Conservation (phyloP, 1,140 invertebrate species). For the Drosophila nigromelanica region DNA sequence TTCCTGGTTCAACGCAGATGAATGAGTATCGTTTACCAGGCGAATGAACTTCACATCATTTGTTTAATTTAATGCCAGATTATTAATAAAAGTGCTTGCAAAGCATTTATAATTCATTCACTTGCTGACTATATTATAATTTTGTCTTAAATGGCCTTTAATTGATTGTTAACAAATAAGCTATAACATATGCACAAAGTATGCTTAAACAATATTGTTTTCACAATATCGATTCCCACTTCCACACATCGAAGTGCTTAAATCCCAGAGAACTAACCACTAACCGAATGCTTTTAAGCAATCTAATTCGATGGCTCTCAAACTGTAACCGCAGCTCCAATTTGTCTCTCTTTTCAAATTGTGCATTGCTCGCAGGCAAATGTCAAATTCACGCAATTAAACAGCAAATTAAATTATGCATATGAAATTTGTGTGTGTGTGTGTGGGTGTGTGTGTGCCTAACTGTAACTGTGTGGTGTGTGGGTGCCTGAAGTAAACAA, state of each 20-base stretch:
- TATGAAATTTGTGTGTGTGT: constrained; percentile 53
- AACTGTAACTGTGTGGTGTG: neutral
- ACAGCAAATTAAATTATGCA: constrained; percentile 79
- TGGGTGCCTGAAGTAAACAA: constrained; percentile 61
- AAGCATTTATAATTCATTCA: too few species aligned
- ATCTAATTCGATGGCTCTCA: constrained; percentile 29
- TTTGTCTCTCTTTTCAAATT: constrained; percentile 24
- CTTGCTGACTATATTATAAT: too few species aligned
- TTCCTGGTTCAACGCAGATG: constrained; percentile 12
- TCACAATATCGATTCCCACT: too few species aligned
- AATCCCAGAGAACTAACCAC: neutral
- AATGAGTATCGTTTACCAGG: constrained; percentile 26
- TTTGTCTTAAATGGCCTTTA: too few species aligned
- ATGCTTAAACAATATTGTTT: too few species aligned
- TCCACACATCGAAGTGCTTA: constrained; percentile 2
- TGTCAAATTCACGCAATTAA: constrained; percentile 76
- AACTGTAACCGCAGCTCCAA: constrained; percentile 36
- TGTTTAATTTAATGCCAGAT: constrained; percentile 30
- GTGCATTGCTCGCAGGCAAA: constrained; percentile 61
- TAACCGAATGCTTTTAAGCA: constrained; percentile 22
- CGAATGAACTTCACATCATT: constrained; percentile 21
- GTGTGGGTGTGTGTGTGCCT: neutral
- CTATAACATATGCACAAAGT: too few species aligned
- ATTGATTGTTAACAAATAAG: too few species aligned
- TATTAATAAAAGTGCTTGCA: neutral